A percentile compares a stretch with the other conserved stretches of the same genome.
Conservation (phyloP, 2,797 vertebrate species). For the Erpetoichthys calabaricus region DNA sequence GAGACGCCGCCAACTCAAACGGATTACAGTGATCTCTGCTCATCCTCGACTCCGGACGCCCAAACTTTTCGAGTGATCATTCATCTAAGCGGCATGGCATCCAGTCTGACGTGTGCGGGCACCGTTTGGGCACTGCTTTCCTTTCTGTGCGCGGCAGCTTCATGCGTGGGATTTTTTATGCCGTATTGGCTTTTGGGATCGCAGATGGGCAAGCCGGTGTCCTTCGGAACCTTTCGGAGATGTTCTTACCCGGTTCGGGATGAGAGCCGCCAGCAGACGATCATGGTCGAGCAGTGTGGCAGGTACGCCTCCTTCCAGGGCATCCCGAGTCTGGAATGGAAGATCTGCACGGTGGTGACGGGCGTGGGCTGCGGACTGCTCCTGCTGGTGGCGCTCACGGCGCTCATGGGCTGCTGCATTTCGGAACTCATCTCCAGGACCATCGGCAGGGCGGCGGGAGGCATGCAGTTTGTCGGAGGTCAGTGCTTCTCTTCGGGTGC, state of each 20-base stretch:
- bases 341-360: conserved; percentile 85
- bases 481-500: conserved; percentile 35
- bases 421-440: conserved; percentile 91
- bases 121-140: conserved; percentile 80
- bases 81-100: conserved; percentile 50
- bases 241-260: conserved; percentile 89
- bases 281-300: conserved; percentile 95
- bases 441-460: conserved; percentile 83
- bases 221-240: conserved; percentile 87
- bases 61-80: too few relatives aligned
- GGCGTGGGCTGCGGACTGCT: conserved; percentile 89
- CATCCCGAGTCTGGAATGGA: conserved; percentile 87
- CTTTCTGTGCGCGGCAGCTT: conserved; percentile 73
- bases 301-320: conserved; percentile 88
- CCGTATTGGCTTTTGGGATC: conserved; percentile 91
- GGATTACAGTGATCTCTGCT: background rate
- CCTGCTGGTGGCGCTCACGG: conserved; percentile 83
- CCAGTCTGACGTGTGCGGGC: conserved; percentile 78
- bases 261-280: conserved; percentile 70
- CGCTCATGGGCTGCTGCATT: conserved; percentile 91
- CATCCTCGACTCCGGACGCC: too few relatives aligned
- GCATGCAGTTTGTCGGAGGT: conserved; percentile 93
- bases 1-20: background rate
- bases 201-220: conserved; percentile 86
- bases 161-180: conserved; percentile 95